Base-by-base conservation (phyloP, 2,113 vertebrate species). In the Phoenicopterus ruber region DNA sequence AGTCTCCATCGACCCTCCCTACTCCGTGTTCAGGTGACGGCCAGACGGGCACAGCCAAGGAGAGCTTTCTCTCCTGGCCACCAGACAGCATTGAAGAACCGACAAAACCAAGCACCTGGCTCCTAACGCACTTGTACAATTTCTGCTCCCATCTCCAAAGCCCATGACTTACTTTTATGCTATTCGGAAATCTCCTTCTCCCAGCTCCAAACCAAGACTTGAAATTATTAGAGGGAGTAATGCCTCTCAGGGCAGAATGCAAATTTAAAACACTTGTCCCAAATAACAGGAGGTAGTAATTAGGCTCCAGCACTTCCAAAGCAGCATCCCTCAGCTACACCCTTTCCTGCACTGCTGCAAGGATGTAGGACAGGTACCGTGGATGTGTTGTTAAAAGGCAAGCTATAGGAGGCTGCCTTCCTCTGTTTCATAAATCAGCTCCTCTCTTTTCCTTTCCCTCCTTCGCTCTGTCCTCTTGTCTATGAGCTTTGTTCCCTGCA, bases 191-290 rank as follows among this genome's bases (percentile, higher is more conserved):
- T 74, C 93, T 84, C 49, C 87, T 93, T 92, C 96, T 94, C 71
- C 67, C 82, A 86, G 85, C 86, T 94, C 91, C 81, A 95, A 65
- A 76, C 61, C 77, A 91, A 80, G 81, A 31, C 38, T 50, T 83
- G 82, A 88, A 40, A 65, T 87, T 76, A 91, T 89, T 96, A 77
- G 87, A 95, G 89, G 87, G 50, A 94, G 74, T 4, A 80, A 50
- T 80, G n/a, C 58, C 63, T 96, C 78, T 95, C 32, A 94, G 89
- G 79, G 89, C 89, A 95, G 91, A 88, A 96, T 80, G 89, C 94
- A 96, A 91, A 95, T 95, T 94, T 91, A 65, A 96, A 95, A 32
- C 89, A 93, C 88, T 94, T 92, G 94, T 87, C 94, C 95, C 97
- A 97, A 90, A 96, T 96, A 93, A 77, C 89, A 96, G 93, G 67